Evolutionary conservation across 2,888 invertebrate species (phyloP), one percentile per base, ranked within the genome.

Genomic region (Drosophila subquinaria): DNA sequence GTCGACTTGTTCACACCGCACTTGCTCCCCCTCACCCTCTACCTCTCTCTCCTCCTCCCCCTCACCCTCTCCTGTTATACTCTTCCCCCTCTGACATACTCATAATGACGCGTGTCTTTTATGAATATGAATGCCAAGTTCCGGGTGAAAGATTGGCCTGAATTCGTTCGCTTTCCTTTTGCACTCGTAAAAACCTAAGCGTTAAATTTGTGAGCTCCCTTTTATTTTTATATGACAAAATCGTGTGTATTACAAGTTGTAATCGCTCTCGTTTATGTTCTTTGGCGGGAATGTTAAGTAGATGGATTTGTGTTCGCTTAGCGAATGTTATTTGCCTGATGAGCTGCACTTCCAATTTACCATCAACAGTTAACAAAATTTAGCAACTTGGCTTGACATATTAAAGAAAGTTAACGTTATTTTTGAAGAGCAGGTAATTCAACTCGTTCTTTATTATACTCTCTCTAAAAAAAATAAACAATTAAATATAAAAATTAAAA

Each of bases 191-290:
- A 83, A 83, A 68, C 67, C 67, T 69, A 82, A 86, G 68, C 78
- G 73, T 86, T 77, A 87, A 84, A 83, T 87, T 84, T 79, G 84
- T 79, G 63, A 55, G 68, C 64, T 59, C 17, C 27, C 15, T 69
- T 81, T 11, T 66, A 79, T 85, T 87, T 85, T 83, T 84, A 84
- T 84, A 84, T 71, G 84, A 65, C 76, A 80, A 76, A 66, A 82
- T 84, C 84, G 88, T 84, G 84, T 88, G 59, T 82, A 88, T 85
- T 80, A 80, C 84, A 78, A 52, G 69, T 55, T 87, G 88, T 83
- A 84, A 83, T 83, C 81, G 79, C 55, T 52, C 45, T 8, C 23
- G 51, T 78, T 78, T 78, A 78, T 66, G 15, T 45, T 30, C 33
- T 48, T 50, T n/a, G 45, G 38, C 45, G 35, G n/a, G 27, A 36